A percentile compares a stretch with the other conserved stretches of the same genome.
phyloP scores from a whole-genome alignment of 2,113 vertebrate species.

The Copsychus sechellarum region DNA sequence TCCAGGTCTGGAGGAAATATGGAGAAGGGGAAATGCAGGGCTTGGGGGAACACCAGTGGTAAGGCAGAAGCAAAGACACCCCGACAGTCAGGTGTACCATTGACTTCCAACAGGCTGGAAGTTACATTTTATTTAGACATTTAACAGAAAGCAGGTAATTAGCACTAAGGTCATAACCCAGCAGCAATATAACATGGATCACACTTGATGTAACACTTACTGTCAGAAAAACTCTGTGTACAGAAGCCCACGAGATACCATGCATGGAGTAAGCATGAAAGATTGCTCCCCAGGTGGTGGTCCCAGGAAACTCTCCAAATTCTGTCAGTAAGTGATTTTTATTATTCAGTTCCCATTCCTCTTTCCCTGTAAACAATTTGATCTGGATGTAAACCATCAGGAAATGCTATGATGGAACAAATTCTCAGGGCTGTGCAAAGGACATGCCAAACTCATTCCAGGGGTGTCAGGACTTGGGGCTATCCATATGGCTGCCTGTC shows the following conservation, averaged over 20 bases:
- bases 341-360: neutral
- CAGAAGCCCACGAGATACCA: neutral
- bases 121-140: conserved; percentile 49
- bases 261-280: conserved; percentile 20
- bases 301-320: neutral
- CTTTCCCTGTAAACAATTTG: neutral
- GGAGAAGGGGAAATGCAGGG: neutral
- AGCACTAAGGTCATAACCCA: neutral
- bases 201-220: neutral
- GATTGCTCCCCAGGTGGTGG: neutral
- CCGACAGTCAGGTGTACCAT: neutral
- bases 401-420: neutral
- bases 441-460: neutral
- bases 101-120: neutral
- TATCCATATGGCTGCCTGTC: neutral
- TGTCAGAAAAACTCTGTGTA: conserved; percentile 3
- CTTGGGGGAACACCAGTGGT: rapidly evolving
- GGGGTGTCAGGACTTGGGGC: neutral
- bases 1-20: neutral
- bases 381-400: neutral
- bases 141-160: conserved; percentile 43
- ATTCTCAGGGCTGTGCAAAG: neutral
- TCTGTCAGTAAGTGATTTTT: neutral
- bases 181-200: neutral
- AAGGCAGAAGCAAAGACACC: neutral